Evolutionary conservation across 2,888 invertebrate genomes (phyloP).

Genomic region (Stratiomys singularior): DNA sequence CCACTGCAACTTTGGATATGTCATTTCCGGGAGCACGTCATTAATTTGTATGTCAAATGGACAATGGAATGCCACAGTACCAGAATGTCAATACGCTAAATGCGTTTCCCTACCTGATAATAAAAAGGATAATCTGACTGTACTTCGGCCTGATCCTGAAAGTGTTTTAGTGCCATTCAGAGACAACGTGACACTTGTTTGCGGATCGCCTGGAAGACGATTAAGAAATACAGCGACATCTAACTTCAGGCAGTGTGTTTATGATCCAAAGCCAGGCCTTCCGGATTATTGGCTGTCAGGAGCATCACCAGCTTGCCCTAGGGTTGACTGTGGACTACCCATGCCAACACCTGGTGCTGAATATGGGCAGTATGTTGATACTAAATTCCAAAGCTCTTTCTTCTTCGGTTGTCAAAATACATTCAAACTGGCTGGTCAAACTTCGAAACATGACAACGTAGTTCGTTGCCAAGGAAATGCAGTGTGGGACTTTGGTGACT

Average conservation of each 20-base stretch:
- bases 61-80: slow-evolving; percentile 92
- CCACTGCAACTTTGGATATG: slow-evolving; percentile 94
- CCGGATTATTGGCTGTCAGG: slow-evolving; percentile 94
- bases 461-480: slow-evolving; percentile 93
- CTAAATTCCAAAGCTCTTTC: slow-evolving; percentile 91
- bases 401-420: slow-evolving; percentile 97
- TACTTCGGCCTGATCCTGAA: slow-evolving; percentile 81
- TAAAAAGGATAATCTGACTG: slow-evolving; percentile 84
- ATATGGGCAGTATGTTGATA: slow-evolving; percentile 88
- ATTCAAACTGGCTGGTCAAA: slow-evolving; percentile 92
- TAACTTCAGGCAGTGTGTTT: slow-evolving; percentile 92
- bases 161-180: slow-evolving; percentile 88
- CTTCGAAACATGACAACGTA: slow-evolving; percentile 89
- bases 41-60: slow-evolving; percentile 90
- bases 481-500: slow-evolving; percentile 96
- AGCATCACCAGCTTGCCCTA: slow-evolving; percentile 83
- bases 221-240: slow-evolving; percentile 84
- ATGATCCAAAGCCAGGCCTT: slow-evolving; percentile 89
- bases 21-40: slow-evolving; percentile 87
- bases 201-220: slow-evolving; percentile 80
- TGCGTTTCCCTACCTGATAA: slow-evolving; percentile 91
- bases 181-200: slow-evolving; percentile 88
- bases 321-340: slow-evolving; percentile 91
- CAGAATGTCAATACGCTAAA: slow-evolving; percentile 92
- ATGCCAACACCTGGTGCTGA: slow-evolving; percentile 93